Evolutionary conservation across 2,113 vertebrate genomes (phyloP), one percentile per base, ranked within the genome.

Genomic region (Mormyrus lacerda): DNA sequence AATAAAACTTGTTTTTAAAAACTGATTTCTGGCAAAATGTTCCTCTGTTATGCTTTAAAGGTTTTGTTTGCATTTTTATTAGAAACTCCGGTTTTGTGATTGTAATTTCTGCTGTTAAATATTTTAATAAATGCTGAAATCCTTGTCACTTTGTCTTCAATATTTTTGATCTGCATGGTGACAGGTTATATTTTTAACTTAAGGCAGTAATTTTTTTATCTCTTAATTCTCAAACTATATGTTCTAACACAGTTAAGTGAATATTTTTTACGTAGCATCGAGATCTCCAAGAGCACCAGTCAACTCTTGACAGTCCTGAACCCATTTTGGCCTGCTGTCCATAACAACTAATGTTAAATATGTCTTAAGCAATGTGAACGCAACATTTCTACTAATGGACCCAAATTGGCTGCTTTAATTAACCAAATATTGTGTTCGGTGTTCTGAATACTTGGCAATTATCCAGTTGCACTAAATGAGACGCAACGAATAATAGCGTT

Each of bases 81-180:
- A 82, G 86, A 87, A 90, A 89, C 73, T 91, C 91, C 83, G 89
- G 82, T 90, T 84, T 91, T 91, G 91, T 91, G 91, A 90, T 89
- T 87, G 89, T 88, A 89, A 88, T 87, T 90, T 88, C 89, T 79
- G 58, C 89, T 90, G 89, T 89, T 89, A 90, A 90, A 88, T 90
- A 91, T 90, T 91, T 91, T 91, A 91, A 90, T 91, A 90, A 90
- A 89, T 88, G 88, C 88, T 88, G 47, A 65, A 89, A 42, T 79
- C 24, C 61, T 76, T 24, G 21, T 83, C 47, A 13, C 44, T 24
- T 47, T 19, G 73, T 42, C 82, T 24, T 48, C 82, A 24, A 7
- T 35, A 55, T 85, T 47, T 85, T 13, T 45, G 24, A 48, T n/a
- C 3, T 85, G 10, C 10, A 53, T 13, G 24, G 11, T 48, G 24